These are phyloP conservation scores for Sitophilus oryzae DNA, from an alignment of 1,140 invertebrate genomes.

Conservation along the genomic window DNA sequence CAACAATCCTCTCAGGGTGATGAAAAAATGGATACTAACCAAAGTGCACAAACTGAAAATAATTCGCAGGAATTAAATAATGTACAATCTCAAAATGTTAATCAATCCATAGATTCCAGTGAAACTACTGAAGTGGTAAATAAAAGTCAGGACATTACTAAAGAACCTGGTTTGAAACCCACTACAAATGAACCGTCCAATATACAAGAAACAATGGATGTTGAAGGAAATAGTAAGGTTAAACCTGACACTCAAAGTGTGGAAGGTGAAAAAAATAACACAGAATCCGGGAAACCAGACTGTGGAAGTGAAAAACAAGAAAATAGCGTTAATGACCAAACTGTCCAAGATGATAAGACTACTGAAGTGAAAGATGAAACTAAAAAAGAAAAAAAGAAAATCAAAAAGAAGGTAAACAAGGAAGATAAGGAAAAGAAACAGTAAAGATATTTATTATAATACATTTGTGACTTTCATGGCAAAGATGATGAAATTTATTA, in stretches of 20 bases:
- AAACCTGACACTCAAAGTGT: neutral
- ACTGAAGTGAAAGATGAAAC: constrained; percentile 12
- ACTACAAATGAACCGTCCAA: too few species aligned
- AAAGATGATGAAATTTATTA: constrained; percentile 9
- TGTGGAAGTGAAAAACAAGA: too few species aligned
- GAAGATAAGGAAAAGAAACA: constrained; percentile 22
- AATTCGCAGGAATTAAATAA: constrained; percentile 5
- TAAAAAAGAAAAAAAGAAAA: constrained; percentile 20
- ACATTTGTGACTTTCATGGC: neutral
- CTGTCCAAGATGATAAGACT: neutral
- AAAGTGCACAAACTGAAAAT: constrained; percentile 14
- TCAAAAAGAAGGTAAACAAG: constrained; percentile 18
- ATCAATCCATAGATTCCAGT: too few species aligned
- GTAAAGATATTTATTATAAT: constrained; percentile 13
- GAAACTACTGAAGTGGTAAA: constrained; percentile 1
- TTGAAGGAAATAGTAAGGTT: too few species aligned
- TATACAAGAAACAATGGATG: too few species aligned
- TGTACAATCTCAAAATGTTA: neutral
- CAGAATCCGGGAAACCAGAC: neutral
- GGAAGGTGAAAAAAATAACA: constrained; percentile 5
- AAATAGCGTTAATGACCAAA: constrained; percentile 9
- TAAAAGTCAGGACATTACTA: neutral
- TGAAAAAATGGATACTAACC: constrained; percentile 15
- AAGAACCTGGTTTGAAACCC: too few species aligned
- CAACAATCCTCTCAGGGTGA: constrained; percentile 5